A percentile compares a stretch with the other conserved stretches of the same genome.
Conservation (phyloP, 2,797 vertebrate species). For the Xenops minutus region DNA sequence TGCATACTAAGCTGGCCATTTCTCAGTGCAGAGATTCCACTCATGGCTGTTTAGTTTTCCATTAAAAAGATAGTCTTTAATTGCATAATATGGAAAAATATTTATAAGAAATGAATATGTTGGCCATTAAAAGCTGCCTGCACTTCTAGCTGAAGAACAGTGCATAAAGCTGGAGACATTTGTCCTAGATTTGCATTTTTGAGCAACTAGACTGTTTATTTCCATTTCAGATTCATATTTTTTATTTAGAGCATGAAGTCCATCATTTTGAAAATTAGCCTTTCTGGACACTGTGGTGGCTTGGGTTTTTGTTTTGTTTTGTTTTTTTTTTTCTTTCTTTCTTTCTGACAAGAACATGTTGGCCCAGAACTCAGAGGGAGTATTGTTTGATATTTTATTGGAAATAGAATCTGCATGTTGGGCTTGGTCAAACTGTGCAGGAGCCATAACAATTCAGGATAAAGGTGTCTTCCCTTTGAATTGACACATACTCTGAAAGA, state of each 20-base stretch:
- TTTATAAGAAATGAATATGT: background rate
- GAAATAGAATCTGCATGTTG: background rate
- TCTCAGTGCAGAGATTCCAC: background rate
- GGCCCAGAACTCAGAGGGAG: background rate
- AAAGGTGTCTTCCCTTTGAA: background rate
- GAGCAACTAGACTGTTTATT: background rate
- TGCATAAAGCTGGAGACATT: background rate
- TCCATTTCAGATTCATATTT: background rate
- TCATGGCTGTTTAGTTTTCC: background rate
- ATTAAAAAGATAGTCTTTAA: background rate
- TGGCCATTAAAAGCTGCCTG: background rate
- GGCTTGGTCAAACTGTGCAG: background rate
- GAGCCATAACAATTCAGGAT: background rate
- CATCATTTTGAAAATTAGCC: background rate
- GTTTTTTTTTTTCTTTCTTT: background rate
- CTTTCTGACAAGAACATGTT: background rate
- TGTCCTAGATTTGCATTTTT: background rate
- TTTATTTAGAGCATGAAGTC: background rate
- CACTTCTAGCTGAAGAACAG: background rate
- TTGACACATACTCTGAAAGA: background rate
- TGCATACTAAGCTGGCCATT: conserved; percentile 24
- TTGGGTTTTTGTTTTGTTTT: background rate
- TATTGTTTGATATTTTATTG: background rate
- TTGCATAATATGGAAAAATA: background rate
- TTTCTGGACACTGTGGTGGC: accelerated